phyloP scores from a whole-genome alignment of 2,113 vertebrate species.

The Megaleporinus macrocephalus region DNA sequence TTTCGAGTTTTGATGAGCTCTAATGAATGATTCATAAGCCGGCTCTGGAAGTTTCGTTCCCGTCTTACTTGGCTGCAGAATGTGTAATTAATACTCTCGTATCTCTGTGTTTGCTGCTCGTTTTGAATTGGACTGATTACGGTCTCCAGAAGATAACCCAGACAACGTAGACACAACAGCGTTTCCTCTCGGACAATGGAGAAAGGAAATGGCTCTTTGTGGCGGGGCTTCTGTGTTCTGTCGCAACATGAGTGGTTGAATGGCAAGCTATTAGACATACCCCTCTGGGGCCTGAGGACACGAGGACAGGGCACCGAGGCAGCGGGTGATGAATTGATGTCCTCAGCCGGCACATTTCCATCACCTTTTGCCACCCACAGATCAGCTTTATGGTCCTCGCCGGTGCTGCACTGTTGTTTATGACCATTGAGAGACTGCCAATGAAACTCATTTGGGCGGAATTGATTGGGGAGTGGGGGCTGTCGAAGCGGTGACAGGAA shows the following conservation, averaged over 20 bases:
- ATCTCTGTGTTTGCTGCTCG: constrained; percentile 46
- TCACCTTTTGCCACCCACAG: constrained; percentile 13
- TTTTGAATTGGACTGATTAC: constrained; percentile 46
- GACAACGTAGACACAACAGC: neutral
- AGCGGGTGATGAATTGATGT: constrained; percentile 26
- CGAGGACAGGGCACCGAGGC: constrained; percentile 6
- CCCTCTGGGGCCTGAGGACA: constrained; percentile 4
- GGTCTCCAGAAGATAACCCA: constrained; percentile 11
- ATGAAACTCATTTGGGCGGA: constrained; percentile 48
- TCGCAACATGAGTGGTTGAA: neutral
- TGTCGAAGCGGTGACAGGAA: constrained; percentile 28
- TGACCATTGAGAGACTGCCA: constrained; percentile 43
- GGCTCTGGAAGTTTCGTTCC: constrained; percentile 47
- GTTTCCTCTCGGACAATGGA: neutral
- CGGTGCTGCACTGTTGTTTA: constrained; percentile 48
- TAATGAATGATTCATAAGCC: constrained; percentile 67
- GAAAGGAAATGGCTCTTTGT: neutral
- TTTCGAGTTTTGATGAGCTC: constrained; percentile 56
- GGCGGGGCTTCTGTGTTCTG: neutral
- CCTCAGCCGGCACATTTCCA: constrained; percentile 7
- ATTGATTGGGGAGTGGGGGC: constrained; percentile 42
- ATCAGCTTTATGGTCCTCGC: constrained; percentile 39
- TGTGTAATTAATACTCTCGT: constrained; percentile 51
- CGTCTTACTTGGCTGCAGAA: constrained; percentile 55
- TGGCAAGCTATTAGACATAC: neutral